Conservation (phyloP, 2,797 vertebrate genomes). For the Lepilemur septentrionalis region DNA sequence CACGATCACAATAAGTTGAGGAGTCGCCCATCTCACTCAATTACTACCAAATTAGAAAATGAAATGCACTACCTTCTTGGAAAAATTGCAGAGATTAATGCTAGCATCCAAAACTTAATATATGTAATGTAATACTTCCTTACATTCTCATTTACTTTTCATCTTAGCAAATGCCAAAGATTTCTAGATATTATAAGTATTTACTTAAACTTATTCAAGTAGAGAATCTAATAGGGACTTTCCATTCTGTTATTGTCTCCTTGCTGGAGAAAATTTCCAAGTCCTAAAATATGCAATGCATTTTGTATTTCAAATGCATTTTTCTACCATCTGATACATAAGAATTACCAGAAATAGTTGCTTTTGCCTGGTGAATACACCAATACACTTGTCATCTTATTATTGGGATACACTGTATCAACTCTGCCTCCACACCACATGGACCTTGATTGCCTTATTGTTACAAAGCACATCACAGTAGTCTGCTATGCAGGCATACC, state of each 20-base stretch:
- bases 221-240: background rate
- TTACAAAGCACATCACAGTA: background rate
- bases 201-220: constrained; percentile 30
- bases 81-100: constrained; percentile 15
- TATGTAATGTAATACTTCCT: background rate
- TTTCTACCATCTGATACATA: background rate
- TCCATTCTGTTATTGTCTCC: background rate
- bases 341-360: background rate
- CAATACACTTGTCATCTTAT: background rate
- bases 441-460: background rate
- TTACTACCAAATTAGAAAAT: background rate
- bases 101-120: background rate
- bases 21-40: background rate
- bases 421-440: background rate
- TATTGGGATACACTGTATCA: background rate
- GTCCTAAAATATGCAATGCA: background rate
- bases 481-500: background rate
- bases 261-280: background rate
- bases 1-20: background rate
- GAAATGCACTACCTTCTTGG: background rate
- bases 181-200: background rate
- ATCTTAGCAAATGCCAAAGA: background rate
- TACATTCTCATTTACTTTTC: background rate
- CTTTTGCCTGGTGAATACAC: background rate
- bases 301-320: background rate